phyloP scores from a whole-genome alignment of 1,140 invertebrate species.

The Batillaria attramentaria region DNA sequence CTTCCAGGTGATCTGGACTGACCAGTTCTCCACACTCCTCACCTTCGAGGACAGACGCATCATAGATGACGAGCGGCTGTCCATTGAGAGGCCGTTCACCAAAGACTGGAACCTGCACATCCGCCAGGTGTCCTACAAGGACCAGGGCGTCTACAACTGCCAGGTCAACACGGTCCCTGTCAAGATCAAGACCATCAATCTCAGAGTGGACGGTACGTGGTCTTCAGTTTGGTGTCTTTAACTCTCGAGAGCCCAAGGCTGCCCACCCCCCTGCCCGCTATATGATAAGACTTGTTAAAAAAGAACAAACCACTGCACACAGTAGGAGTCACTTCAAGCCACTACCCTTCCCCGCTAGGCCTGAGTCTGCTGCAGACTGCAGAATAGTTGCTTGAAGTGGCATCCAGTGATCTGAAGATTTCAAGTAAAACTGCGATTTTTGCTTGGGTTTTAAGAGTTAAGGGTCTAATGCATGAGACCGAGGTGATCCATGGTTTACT shows the following conservation, averaged over 20 bases:
- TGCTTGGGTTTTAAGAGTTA: conserved; percentile 60
- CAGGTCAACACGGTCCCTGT: conserved; percentile 68
- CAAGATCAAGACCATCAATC: conserved; percentile 63
- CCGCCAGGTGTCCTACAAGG: conserved; percentile 58
- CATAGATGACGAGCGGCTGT: conserved; percentile 66
- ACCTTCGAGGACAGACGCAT: conserved; percentile 65
- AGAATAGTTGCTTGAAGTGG: too few species aligned
- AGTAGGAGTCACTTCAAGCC: too few species aligned
- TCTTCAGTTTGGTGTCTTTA: conserved; percentile 52
- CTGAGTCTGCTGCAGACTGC: too few species aligned
- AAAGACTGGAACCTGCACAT: conserved; percentile 70
- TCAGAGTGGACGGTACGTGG: conserved; percentile 65
- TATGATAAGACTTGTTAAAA: too few species aligned
- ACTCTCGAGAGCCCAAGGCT: conserved; percentile 67
- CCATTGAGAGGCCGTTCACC: conserved; percentile 65
- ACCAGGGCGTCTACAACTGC: conserved; percentile 67
- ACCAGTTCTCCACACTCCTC: conserved; percentile 61
- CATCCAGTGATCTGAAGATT: too few species aligned
- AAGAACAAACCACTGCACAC: too few species aligned
- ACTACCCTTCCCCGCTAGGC: too few species aligned
- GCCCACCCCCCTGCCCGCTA: too few species aligned
- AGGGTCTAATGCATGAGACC: conserved; percentile 61
- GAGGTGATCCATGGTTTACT: too few species aligned
- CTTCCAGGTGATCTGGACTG: conserved; percentile 68
- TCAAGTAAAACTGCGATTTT: too few species aligned